These are phyloP conservation scores for Cylas formicarius DNA, from an alignment of 1,140 invertebrate genomes.

Conservation along the genomic window DNA sequence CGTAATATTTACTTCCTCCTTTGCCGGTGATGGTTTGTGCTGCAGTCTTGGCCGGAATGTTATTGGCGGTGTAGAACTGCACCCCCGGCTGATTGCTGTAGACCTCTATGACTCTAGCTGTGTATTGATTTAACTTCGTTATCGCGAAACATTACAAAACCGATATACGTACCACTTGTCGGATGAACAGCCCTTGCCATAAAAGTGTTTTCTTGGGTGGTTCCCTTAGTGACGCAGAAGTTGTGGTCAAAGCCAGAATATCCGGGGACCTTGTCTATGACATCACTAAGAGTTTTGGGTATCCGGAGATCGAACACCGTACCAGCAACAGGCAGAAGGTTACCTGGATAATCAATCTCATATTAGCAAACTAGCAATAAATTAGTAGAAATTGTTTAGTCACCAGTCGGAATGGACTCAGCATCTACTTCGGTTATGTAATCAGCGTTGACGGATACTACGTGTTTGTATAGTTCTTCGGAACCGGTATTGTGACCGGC, in stretches of 20 bases:
- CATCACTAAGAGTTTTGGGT: slow-evolving; percentile 47
- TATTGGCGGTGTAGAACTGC: slow-evolving; percentile 83
- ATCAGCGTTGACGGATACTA: slow-evolving; percentile 67
- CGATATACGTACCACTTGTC: slow-evolving; percentile 9
- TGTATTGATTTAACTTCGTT: slow-evolving; percentile 30
- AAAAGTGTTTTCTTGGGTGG: slow-evolving; percentile 36
- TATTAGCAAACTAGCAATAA: slow-evolving; percentile 1
- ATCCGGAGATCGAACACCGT: slow-evolving; percentile 57
- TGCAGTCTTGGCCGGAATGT: slow-evolving; percentile 48
- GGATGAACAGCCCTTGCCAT: slow-evolving; percentile 33
- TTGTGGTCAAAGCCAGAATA: slow-evolving; percentile 68
- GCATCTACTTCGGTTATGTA: slow-evolving; percentile 66
- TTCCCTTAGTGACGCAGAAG: slow-evolving; percentile 47
- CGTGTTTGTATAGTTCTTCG: slow-evolving; percentile 63
- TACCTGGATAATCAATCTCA: slow-evolving; percentile 26
- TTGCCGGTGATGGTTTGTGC: slow-evolving; percentile 52
- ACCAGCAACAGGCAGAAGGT: slow-evolving; percentile 30
- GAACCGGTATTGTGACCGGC: slow-evolving; percentile 63
- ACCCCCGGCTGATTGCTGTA: slow-evolving; percentile 81
- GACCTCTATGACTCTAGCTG: slow-evolving; percentile 67
- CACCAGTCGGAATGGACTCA: slow-evolving; percentile 74
- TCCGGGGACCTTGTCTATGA: slow-evolving; percentile 42
- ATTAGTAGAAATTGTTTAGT: no score
- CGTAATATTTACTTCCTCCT: slow-evolving; percentile 57
- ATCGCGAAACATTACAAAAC: slow-evolving; percentile 36